Evolutionary conservation across 1,140 invertebrate species (phyloP).

Genomic region (Ptiloglossa arizonensis): DNA sequence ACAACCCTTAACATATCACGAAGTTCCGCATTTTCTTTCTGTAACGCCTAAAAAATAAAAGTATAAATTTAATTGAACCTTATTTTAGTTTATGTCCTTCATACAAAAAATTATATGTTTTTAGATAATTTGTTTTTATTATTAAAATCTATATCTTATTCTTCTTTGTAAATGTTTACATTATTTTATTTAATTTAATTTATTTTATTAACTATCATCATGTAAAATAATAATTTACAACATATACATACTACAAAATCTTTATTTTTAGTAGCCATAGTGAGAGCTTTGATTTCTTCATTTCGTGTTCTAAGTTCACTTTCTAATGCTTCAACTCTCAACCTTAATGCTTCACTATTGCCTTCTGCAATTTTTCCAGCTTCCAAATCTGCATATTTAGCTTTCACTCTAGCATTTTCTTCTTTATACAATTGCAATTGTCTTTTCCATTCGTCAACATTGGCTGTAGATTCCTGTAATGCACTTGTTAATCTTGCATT

Average conservation of each 20-base stretch:
- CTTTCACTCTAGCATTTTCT: conserved; percentile 95
- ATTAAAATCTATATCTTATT: not conserved
- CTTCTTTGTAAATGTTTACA: too few relatives aligned
- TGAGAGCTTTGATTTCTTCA: conserved; percentile 86
- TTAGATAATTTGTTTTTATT: too few relatives aligned
- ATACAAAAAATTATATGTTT: too few relatives aligned
- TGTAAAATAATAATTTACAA: not conserved
- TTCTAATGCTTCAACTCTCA: conserved; percentile 89
- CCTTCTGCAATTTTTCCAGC: conserved; percentile 84
- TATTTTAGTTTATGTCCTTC: not conserved
- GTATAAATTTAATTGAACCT: conserved; percentile 30
- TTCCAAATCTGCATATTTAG: conserved; percentile 88
- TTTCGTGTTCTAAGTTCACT: conserved; percentile 90
- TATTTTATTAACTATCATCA: not conserved
- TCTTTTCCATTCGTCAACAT: conserved; percentile 99
- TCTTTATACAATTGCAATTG: conserved; percentile 98
- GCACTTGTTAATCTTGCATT: conserved; percentile 97
- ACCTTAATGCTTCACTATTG: conserved; percentile 84
- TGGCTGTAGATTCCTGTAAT: conserved; percentile 97
- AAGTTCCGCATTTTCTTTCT: conserved; percentile 89
- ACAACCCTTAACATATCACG: conserved; percentile 88
- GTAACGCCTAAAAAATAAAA: conserved; percentile 81
- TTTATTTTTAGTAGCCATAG: conserved; percentile 80
- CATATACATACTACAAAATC: conserved; percentile 78
- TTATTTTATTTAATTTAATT: not conserved